phyloP scores from a whole-genome alignment of 2,797 vertebrate genomes.

The Acipenser oxyrinchus region DNA sequence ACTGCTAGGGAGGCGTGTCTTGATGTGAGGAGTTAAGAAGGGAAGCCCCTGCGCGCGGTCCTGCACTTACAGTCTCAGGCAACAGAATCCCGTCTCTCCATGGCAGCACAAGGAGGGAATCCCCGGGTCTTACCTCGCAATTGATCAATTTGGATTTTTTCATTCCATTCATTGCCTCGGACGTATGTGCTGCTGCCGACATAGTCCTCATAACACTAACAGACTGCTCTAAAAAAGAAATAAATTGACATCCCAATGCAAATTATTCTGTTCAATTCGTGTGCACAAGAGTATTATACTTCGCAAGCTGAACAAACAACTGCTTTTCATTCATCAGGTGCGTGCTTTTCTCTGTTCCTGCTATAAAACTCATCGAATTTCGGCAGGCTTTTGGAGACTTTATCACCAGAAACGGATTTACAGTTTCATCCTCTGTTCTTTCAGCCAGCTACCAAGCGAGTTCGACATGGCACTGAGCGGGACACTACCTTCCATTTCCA shows the following conservation, averaged over 20 bases:
- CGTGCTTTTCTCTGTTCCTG: conserved; percentile 17
- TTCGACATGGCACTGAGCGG: conserved; percentile 92
- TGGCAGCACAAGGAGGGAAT: conserved; percentile 42
- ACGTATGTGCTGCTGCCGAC: conserved; percentile 26
- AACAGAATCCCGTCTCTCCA: conserved; percentile 30
- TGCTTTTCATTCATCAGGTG: conserved; percentile 56
- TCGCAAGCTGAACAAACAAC: conserved; percentile 7
- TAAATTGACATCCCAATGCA: conserved; percentile 7
- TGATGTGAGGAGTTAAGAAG: conserved; percentile 41
- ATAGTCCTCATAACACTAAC: conserved; percentile 35
- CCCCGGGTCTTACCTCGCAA: conserved; percentile 26
- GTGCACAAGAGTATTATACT: conserved; percentile 5
- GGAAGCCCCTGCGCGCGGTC: conserved; percentile 38
- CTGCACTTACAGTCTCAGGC: conserved; percentile 22
- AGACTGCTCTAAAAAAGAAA: conserved; percentile 21
- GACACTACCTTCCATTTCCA: conserved; percentile 87
- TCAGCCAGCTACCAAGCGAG: conserved; percentile 86
- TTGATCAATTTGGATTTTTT: conserved; percentile 12
- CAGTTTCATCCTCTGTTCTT: conserved; percentile 20
- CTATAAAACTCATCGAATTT: not conserved
- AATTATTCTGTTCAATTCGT: conserved; percentile 3
- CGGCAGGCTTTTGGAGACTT: not conserved
- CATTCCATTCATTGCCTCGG: not conserved
- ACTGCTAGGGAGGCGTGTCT: conserved; percentile 54
- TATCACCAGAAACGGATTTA: conserved; percentile 5